phyloP scores from a whole-genome alignment of 2,797 vertebrate species.

The Amblyraja radiata region DNA sequence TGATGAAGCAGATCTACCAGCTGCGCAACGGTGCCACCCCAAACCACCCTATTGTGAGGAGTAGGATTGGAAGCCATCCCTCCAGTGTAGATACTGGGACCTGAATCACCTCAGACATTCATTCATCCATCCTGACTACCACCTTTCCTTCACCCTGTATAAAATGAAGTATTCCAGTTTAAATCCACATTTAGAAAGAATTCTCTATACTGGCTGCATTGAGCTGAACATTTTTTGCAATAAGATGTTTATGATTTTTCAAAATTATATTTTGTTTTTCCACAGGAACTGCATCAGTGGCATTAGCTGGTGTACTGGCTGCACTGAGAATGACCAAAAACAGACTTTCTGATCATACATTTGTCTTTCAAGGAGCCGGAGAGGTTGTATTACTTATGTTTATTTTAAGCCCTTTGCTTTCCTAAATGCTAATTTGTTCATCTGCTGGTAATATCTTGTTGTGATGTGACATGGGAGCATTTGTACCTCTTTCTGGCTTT shows the following conservation, averaged over 20 bases:
- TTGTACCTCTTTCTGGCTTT: background rate
- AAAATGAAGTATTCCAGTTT: background rate
- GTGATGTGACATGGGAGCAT: background rate
- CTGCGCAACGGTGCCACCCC: no score
- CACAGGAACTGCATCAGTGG: constrained; percentile 87
- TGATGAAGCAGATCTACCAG: no score
- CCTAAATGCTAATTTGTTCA: background rate
- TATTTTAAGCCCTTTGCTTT: background rate
- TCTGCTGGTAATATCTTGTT: background rate
- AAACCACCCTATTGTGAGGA: no score
- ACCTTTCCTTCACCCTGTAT: background rate
- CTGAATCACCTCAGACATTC: no score
- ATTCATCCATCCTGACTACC: no score
- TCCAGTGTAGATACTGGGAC: no score
- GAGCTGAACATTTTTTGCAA: background rate
- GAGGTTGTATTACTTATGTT: constrained; percentile 62
- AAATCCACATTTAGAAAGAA: background rate
- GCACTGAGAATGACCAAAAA: constrained; percentile 87
- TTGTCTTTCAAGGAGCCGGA: constrained; percentile 95
- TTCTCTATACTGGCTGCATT: background rate
- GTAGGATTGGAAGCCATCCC: no score
- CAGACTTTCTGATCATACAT: constrained; percentile 79
- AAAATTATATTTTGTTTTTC: background rate
- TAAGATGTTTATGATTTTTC: background rate
- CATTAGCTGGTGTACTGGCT: constrained; percentile 83